A percentile compares a stretch with the other conserved stretches of the same genome.
Conservation (phyloP, 2,113 vertebrate species). For the Meriones unguiculatus region DNA sequence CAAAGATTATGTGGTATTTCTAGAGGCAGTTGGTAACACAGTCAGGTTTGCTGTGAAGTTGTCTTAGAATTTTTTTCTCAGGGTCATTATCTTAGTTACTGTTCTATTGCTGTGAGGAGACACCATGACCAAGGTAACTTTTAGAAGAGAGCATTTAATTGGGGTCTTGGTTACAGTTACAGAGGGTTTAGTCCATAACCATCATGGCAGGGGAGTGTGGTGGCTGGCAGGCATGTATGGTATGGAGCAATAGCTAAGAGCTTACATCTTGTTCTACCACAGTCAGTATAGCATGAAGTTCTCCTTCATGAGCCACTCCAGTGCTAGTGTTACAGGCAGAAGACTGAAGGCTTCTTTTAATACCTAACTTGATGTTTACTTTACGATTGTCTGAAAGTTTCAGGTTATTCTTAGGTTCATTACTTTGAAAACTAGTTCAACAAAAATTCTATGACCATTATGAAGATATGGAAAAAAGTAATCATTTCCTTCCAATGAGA, state of each 20-base stretch:
- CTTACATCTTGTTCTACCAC: background rate
- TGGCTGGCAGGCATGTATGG: background rate
- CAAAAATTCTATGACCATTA: slow-evolving; percentile 22
- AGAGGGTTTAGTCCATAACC: background rate
- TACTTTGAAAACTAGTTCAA: background rate
- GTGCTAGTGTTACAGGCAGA: background rate
- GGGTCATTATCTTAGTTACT: background rate
- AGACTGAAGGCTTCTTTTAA: slow-evolving; percentile 10
- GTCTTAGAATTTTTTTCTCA: slow-evolving; percentile 11
- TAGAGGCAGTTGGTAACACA: background rate
- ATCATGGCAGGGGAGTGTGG: background rate
- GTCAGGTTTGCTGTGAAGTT: slow-evolving; percentile 4
- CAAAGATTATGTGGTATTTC: background rate
- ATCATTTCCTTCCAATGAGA: background rate
- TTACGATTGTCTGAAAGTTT: background rate
- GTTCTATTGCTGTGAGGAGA: background rate
- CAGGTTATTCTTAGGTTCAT: background rate
- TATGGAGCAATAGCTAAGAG: background rate
- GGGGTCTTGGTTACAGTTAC: background rate
- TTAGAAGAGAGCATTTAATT: background rate
- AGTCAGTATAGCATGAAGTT: background rate
- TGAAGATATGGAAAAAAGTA: slow-evolving; percentile 16
- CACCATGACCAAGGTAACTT: background rate
- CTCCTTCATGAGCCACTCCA: background rate
- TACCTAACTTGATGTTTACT: background rate